Base-by-base conservation (phyloP, 1,140 invertebrate genomes). In the Cydia amplana region DNA sequence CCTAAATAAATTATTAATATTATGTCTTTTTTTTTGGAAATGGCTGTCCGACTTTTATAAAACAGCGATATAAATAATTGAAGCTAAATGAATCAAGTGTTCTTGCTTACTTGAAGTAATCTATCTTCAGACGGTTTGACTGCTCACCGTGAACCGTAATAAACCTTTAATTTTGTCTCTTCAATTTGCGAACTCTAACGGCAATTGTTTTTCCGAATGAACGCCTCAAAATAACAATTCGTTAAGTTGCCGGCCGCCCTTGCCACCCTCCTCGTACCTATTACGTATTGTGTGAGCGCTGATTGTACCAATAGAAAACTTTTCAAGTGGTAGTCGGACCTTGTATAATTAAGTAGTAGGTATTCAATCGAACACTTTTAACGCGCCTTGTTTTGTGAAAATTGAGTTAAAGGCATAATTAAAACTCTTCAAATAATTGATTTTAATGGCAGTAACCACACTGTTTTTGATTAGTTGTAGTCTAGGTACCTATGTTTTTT, bases 151-250 rank as follows among this genome's bases (percentile, higher is more conserved):
- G 80, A 86, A 87, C 78, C 76, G 80, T 82, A 83, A 79, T 83
- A 84, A 87, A 88, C 82, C 83, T 85, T 85, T 87, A 86, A 87
- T 88, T 88, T 81, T 76, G 80, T 86, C 88, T 84, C 82, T 84
- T 85, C 79, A 81, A 83, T 84, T 85, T 80, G 82, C 81, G 80
- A 85, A 74, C 79, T 83, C 80, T 80, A 82, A 75, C 78, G 84
- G 82, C 83, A 81, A 88, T 87, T 88, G 87, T 87, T 87, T 90
- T 90, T 89, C 88, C 87, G 81, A 88, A 82, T 87, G 88, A 86
- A 85, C 81, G 85, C 80, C 80, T 88, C 86, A 86, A 89, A 90
- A 90, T 90, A 90, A 90, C 86, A 90, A 88, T 87, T 90, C 83
- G 85, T 85, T 87, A 43, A 85, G 83, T 84, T 79, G 81, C 78